Conservation (phyloP, 2,113 vertebrate species). For the Nesogale talazaci region DNA sequence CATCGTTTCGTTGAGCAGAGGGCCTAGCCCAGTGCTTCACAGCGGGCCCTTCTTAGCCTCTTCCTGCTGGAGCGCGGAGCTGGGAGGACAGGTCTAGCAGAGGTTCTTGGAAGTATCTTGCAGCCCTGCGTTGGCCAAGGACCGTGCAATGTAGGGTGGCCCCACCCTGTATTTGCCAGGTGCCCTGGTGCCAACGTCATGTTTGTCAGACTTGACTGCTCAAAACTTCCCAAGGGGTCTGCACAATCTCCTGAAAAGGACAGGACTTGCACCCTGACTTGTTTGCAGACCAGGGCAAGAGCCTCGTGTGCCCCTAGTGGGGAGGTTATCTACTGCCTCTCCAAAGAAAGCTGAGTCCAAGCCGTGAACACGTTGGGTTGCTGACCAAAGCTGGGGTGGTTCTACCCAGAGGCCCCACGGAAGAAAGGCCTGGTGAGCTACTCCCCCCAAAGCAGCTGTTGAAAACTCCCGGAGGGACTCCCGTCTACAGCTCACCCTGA, state of each 20-base stretch:
- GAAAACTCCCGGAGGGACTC: background rate
- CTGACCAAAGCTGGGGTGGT: background rate
- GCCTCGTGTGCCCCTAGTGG: background rate
- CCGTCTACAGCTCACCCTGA: background rate
- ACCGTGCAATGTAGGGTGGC: accelerated
- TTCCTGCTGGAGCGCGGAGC: background rate
- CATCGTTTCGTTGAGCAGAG: background rate
- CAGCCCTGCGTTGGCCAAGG: background rate
- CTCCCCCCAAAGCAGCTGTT: background rate
- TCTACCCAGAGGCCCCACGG: background rate
- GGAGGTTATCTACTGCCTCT: background rate
- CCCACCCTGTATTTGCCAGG: background rate
- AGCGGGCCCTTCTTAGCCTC: background rate
- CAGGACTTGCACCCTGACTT: background rate
- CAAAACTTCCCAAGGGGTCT: background rate
- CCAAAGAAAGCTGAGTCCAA: background rate
- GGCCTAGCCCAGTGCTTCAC: background rate
- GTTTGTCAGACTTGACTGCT: background rate
- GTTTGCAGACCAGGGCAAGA: background rate
- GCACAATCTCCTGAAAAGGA: background rate
- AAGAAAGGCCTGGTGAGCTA: background rate
- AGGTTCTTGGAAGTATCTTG: background rate
- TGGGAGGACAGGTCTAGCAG: background rate
- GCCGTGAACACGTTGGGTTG: background rate
- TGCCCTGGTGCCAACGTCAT: background rate